Conservation (phyloP, 2,797 vertebrate genomes). For the Ceyx erithaca region DNA sequence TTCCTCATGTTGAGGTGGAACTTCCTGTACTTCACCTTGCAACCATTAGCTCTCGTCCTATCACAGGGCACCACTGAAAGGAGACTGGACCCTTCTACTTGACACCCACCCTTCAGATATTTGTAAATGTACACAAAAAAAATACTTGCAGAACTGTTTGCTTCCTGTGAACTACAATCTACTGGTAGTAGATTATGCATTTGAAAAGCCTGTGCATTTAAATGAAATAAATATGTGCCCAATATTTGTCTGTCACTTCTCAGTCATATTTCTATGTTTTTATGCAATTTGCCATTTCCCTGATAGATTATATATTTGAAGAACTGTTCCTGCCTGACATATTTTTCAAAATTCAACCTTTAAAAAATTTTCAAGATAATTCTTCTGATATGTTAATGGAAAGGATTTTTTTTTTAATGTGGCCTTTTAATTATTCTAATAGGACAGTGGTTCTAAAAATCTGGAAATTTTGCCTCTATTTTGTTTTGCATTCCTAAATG, state of each 20-base stretch:
- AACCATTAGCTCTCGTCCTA: no score
- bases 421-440: neutral
- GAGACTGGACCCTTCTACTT: no score
- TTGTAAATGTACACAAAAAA: neutral
- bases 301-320: neutral
- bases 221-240: neutral
- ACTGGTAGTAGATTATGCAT: neutral
- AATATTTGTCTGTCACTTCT: neutral
- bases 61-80: no score
- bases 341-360: neutral
- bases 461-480: neutral
- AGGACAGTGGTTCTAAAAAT: neutral
- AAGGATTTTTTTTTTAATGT: neutral
- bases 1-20: no score
- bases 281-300: neutral
- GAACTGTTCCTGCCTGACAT: neutral
- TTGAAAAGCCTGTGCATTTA: neutral
- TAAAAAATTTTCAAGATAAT: neutral
- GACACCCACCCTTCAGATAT: no score
- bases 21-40: no score
- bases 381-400: neutral
- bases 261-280: neutral
- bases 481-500: neutral
- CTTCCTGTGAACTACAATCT: neutral
- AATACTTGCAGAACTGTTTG: neutral